Evolutionary conservation across 2,888 invertebrate species (phyloP).

Genomic region (Teleogryllus oceanicus): DNA sequence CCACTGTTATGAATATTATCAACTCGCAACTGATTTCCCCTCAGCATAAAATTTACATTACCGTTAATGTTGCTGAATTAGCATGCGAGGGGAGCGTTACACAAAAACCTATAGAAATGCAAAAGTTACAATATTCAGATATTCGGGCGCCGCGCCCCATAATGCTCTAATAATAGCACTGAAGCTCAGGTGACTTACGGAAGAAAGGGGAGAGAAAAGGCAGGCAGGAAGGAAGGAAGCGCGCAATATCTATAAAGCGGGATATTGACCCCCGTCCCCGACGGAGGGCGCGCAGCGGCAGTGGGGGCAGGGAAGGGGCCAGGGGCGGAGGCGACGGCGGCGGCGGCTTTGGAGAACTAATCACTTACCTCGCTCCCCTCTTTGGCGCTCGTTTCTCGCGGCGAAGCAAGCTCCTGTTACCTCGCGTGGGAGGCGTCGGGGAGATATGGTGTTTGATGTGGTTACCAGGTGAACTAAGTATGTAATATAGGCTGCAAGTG

Average conservation of each 20-base stretch:
- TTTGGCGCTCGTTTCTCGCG: not conserved
- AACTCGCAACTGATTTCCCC: too few species aligned
- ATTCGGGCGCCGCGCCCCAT: not conserved
- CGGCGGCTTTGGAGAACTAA: conserved; percentile 9
- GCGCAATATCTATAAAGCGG: conserved; percentile 18
- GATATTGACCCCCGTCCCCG: not conserved
- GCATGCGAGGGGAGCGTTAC: not conserved
- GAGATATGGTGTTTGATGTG: conserved; percentile 18
- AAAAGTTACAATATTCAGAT: not conserved
- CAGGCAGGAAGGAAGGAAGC: not conserved
- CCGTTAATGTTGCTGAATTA: not conserved
- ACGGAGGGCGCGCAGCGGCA: not conserved
- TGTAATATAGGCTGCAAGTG: not conserved
- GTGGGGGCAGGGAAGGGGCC: not conserved
- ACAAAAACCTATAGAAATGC: not conserved
- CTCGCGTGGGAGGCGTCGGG: not conserved
- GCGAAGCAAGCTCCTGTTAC: not conserved
- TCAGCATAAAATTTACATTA: not conserved
- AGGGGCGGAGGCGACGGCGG: not conserved
- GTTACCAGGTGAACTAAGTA: conserved; percentile 3
- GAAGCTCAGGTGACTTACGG: conserved; percentile 12
- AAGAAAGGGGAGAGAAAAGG: not conserved
- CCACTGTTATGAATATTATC: too few species aligned
- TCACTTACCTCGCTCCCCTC: conserved; percentile 18
- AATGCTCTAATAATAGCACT: not conserved